These are phyloP conservation scores for Phrynocephalus forsythii DNA, from an alignment of 2,797 vertebrate genomes.

Conservation along the genomic window DNA sequence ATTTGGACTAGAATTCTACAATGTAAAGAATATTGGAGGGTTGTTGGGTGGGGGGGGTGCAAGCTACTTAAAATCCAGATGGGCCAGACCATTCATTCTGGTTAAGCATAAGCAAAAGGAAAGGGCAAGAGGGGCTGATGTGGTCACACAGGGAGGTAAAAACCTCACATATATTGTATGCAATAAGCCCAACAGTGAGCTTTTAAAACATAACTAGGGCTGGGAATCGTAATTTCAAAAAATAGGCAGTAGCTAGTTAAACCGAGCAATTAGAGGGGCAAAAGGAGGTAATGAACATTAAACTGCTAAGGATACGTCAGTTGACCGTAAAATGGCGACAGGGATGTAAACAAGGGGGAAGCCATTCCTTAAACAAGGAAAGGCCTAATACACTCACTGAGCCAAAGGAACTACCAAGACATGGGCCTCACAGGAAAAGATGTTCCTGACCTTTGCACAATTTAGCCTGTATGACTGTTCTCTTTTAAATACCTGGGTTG, in stretches of 20 bases:
- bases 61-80: slow-evolving; percentile 71
- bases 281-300: slow-evolving; percentile 52
- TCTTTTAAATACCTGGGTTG: neutral
- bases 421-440: neutral
- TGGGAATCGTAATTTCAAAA: slow-evolving; percentile 48
- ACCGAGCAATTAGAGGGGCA: slow-evolving; percentile 54
- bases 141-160: slow-evolving; percentile 60
- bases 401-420: neutral
- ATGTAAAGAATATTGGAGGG: slow-evolving; percentile 63
- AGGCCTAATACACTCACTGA: neutral
- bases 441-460: slow-evolving; percentile 20
- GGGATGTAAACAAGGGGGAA: slow-evolving; percentile 37
- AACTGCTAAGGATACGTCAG: slow-evolving; percentile 47
- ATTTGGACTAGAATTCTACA: slow-evolving; percentile 68
- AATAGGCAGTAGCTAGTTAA: slow-evolving; percentile 63
- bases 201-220: slow-evolving; percentile 64
- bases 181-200: slow-evolving; percentile 55
- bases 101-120: slow-evolving; percentile 66
- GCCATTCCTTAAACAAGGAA: neutral
- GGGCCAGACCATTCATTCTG: slow-evolving; percentile 65
- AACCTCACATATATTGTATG: neutral
- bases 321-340: slow-evolving; percentile 54
- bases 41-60: slow-evolving; percentile 21
- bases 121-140: slow-evolving; percentile 50
- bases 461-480: neutral